Base-by-base conservation (phyloP, 1,140 invertebrate species). In the Euwallacea similis region DNA sequence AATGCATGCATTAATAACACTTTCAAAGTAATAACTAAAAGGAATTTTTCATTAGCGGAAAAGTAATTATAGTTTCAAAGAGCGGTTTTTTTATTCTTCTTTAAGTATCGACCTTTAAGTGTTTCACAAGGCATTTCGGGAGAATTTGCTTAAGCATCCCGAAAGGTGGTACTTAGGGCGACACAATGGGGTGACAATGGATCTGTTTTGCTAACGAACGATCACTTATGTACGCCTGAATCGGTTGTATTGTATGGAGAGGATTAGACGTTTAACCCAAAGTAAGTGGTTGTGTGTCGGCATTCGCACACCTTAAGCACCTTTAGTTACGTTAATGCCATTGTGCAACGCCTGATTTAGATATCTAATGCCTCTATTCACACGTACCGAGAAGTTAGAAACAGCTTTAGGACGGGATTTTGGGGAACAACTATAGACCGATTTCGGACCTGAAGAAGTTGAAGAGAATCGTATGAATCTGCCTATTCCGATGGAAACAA, bases 171-270 rank as follows among this genome's bases (percentile, higher is more conserved):
- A 73, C 72, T 68, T 75, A 76, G 72, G 72, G 58, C 66, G 55
- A 71, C 77, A 80, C 78, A 80, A 80, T 76, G 79, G 21, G 78
- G 76, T 76, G 75, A 80, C 78, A 80, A 80, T 79, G 72, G 75
- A 62, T 66, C 73, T 80, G 79, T 80, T 80, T 80, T 80, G 76
- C 79, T 80, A 80, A 79, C 79, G 79, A 80, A 80, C 75, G 79
- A 80, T 78, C 78, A 77, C 77, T 80, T 80, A 79, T 74, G 72
- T 66, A 80, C 78, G 77, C 77, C 73, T 75, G 77, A 77, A 73
- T 79, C 76, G 74, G 54, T 71, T 15, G 72, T 62, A 77, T 78
- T 79, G 77, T 78, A 72, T 59, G 42, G 73, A 76, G 65, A 65
- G 74, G 77, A 77, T 79, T 78, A 79, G 60, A 68, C 74, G 77